A percentile compares a stretch with the other conserved stretches of the same genome.
phyloP scores from a whole-genome alignment of 2,888 invertebrate genomes.

The Cephus nigrinus region DNA sequence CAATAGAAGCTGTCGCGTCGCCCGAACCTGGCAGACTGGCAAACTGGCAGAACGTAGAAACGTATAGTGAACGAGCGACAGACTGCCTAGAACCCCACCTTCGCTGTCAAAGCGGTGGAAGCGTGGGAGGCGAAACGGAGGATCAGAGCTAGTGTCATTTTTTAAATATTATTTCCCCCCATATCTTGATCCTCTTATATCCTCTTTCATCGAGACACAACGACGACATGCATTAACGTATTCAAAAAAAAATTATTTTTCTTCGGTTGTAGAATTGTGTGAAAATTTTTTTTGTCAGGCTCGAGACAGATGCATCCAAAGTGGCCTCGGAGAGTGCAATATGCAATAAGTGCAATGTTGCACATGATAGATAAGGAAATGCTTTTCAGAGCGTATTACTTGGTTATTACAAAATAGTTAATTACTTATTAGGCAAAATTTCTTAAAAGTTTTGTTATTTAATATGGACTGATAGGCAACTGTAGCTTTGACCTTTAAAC shows the following conservation, averaged over 20 bases:
- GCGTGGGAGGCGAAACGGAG: constrained; percentile 49
- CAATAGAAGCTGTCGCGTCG: constrained; percentile 38
- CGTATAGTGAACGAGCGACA: constrained; percentile 51
- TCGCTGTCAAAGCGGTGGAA: constrained; percentile 43
- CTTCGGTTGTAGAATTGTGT: not conserved
- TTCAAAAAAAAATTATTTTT: not conserved
- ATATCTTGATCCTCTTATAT: constrained; percentile 8
- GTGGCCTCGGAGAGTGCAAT: too few species aligned
- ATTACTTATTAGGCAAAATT: not conserved
- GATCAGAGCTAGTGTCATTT: not conserved
- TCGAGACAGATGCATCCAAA: too few species aligned
- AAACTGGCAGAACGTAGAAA: constrained; percentile 42
- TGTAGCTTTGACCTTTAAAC: not conserved
- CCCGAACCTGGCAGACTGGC: constrained; percentile 49
- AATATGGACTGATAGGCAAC: not conserved
- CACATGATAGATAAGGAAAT: too few species aligned
- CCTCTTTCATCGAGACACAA: not conserved
- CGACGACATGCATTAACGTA: not conserved
- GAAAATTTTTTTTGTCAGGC: too few species aligned
- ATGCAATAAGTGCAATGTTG: too few species aligned
- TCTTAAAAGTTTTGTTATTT: not conserved
- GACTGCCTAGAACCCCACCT: constrained; percentile 42
- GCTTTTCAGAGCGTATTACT: too few species aligned
- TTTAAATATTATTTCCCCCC: constrained; percentile 3
- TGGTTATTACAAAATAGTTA: not conserved